These are phyloP conservation scores for Potorous gilbertii DNA, from an alignment of 2,797 vertebrate genomes.

Conservation along the genomic window DNA sequence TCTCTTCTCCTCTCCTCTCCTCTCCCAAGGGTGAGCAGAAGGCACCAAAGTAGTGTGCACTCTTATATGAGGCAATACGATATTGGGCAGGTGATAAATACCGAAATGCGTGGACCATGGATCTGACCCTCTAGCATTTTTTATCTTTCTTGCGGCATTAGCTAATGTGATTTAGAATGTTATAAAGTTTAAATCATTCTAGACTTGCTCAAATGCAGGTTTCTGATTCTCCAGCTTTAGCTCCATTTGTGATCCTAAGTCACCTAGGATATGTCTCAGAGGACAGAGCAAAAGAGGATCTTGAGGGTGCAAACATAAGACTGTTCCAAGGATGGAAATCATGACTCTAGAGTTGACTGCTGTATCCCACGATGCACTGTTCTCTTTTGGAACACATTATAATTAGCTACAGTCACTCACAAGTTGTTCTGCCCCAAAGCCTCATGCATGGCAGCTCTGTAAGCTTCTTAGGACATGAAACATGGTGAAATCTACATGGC, in stretches of 20 bases:
- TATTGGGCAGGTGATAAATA: not conserved
- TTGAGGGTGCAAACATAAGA: not conserved
- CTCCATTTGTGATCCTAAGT: not conserved
- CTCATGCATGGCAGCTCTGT: not conserved
- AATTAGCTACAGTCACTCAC: not conserved
- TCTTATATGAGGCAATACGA: not conserved
- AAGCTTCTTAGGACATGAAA: slow-evolving; percentile 6
- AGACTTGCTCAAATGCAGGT: not conserved
- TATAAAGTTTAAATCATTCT: not conserved
- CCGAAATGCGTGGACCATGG: not conserved
- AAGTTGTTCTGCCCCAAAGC: not conserved
- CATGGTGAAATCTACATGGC: not conserved
- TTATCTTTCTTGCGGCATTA: not conserved
- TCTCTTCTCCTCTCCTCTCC: not conserved
- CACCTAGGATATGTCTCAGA: not conserved
- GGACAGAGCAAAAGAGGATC: not conserved
- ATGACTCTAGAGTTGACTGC: not conserved
- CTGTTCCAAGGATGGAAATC: not conserved
- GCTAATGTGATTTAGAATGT: not conserved
- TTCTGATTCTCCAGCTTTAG: not conserved
- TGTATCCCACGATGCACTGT: not conserved
- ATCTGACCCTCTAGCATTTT: not conserved
- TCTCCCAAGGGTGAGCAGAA: not conserved
- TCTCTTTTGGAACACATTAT: not conserved
- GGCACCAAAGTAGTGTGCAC: not conserved